These are phyloP conservation scores for Cheilosia pagana DNA, from an alignment of 2,888 invertebrate species.

Conservation along the genomic window DNA sequence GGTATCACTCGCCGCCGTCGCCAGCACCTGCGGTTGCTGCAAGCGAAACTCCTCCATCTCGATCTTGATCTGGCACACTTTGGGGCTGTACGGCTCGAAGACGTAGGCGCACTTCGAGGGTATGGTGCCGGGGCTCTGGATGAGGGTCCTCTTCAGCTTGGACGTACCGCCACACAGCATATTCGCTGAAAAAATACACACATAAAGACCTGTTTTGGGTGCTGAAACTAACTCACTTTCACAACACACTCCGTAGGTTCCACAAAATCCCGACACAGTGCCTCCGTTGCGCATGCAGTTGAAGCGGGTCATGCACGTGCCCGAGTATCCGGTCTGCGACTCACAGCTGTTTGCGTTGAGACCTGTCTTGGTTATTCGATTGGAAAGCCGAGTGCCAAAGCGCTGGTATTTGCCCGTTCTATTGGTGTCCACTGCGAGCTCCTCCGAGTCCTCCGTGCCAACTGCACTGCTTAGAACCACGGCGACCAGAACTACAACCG, in stretches of 20 bases:
- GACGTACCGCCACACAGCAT: slow-evolving; percentile 80
- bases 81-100: slow-evolving; percentile 80
- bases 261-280: slow-evolving; percentile 80
- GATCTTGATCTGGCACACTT: slow-evolving; percentile 81
- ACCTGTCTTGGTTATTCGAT: slow-evolving; percentile 13
- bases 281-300: slow-evolving; percentile 81
- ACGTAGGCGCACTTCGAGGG: slow-evolving; percentile 78
- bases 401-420: slow-evolving; percentile 44
- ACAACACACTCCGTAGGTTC: slow-evolving; percentile 82
- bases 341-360: slow-evolving; percentile 77
- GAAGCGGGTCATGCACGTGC: slow-evolving; percentile 81
- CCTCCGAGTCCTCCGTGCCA: slow-evolving; percentile 13
- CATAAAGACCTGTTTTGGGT: neutral
- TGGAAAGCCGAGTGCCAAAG: slow-evolving; percentile 3
- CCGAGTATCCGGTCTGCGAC: slow-evolving; percentile 79
- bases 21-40: slow-evolving; percentile 76
- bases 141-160: slow-evolving; percentile 80
- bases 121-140: slow-evolving; percentile 78
- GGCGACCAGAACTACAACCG: neutral
- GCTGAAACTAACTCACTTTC: slow-evolving; percentile 79
- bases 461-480: neutral
- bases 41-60: slow-evolving; percentile 80
- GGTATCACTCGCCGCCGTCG: slow-evolving; percentile 52
- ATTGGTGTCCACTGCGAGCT: slow-evolving; percentile 3
- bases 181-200: slow-evolving; percentile 78